phyloP scores from a whole-genome alignment of 2,888 invertebrate species.

The Colletes collaris region DNA sequence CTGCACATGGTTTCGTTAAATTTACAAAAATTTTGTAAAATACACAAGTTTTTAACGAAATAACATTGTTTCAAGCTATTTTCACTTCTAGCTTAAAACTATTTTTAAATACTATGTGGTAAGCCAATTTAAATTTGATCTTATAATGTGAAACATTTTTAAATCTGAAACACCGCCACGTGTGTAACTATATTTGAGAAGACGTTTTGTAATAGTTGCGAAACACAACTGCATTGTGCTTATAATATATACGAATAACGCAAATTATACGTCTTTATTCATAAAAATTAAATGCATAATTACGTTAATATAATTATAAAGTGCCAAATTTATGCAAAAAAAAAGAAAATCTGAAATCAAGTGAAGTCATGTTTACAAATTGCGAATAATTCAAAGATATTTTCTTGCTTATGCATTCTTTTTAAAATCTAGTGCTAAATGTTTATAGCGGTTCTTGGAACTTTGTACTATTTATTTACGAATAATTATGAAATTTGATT shows the following conservation, averaged over 20 bases:
- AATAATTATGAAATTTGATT: neutral
- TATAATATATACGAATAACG: neutral
- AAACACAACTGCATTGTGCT: neutral
- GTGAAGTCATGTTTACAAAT: neutral
- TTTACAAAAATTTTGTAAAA: neutral
- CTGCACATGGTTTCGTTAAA: neutral
- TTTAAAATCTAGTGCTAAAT: neutral
- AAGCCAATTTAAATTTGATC: slow-evolving; percentile 1
- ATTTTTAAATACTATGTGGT: slow-evolving; percentile 11
- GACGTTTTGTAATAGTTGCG: neutral
- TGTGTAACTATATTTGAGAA: neutral
- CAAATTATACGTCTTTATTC: neutral
- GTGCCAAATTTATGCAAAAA: neutral
- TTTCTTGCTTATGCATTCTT: neutral
- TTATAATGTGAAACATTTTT: slow-evolving; percentile 8
- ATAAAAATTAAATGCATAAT: neutral
- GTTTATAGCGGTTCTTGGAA: neutral
- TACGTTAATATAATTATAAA: neutral
- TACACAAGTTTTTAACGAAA: neutral
- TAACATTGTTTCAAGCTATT: neutral
- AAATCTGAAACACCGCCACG: neutral
- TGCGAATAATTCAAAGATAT: neutral
- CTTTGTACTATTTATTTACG: slow-evolving; percentile 1
- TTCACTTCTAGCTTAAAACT: neutral
- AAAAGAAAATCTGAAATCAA: neutral